Base-by-base conservation (phyloP, 2,113 vertebrate genomes). In the Corythornis cristatus region DNA sequence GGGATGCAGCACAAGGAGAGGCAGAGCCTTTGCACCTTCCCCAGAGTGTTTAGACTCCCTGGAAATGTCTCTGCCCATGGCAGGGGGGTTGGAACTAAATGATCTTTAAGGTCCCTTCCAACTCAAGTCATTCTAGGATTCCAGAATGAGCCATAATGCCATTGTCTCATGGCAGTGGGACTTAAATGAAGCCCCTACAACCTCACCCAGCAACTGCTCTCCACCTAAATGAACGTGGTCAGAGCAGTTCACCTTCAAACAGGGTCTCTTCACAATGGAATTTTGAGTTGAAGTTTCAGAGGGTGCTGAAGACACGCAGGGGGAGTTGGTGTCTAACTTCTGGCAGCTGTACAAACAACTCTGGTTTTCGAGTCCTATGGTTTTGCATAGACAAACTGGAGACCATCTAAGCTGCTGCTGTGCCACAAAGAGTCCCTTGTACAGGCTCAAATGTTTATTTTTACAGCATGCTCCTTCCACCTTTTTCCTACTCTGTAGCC, bases 351-450 rank as follows among this genome's bases (percentile, higher is more conserved):
- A 70, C 75, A 43, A 58, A 83, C 81, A 78, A 26, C n/a, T 48
- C 84, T 50, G 31, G 1, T 23, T 46, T 62, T 72, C 35, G 50
- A 64, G 70, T 31, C 56, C 37, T 5, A 43, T 3, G 26, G 17
- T 54, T 71, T 93, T 58, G 64, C 75, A 18, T 0, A 43, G 54
- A 65, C 79, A 79, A 18, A 12, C 25, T 1, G 8, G 22, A 23
- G 65, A 60, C 58, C 16, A 58, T 60, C 1, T 28, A 80, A 80
- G 19, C 28, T 43, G 45, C 25, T 0, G 0, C 62, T 16, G 17
- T 58, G 51, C 33, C 74, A 89, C 68, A 91, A 83, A 91, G 80
- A 50, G 26, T 15, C 43, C 75, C 83, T 91, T 83, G 82, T 73
- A n/a, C 14, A 37, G 72, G 43, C 56, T 56, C 20, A 35, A 42